A percentile compares a stretch with the other conserved stretches of the same genome.
phyloP scores from a whole-genome alignment of 30 jellyfish, hydroid and myxozoan genomes.

The Pseudorhiza aurosa region DNA sequence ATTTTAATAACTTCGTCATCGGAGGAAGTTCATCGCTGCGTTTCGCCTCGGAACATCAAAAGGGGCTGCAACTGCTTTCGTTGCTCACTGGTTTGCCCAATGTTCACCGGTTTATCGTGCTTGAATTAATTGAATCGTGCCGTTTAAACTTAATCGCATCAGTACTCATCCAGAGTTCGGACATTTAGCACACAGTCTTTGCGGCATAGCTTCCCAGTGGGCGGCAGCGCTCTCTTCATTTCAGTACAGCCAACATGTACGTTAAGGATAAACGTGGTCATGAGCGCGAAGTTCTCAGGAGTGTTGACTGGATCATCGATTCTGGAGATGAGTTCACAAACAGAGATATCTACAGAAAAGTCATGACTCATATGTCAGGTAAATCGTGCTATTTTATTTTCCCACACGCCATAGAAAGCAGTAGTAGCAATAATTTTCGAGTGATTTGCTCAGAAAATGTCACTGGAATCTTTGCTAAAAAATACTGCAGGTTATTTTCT shows the following conservation, averaged over 20 bases:
- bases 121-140: neutral
- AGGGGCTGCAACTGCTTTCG: too few species aligned
- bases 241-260: neutral
- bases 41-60: too few species aligned
- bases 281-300: conserved; percentile 40
- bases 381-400: neutral
- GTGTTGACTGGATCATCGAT: conserved; percentile 64
- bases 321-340: conserved; percentile 59
- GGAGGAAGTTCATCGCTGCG: too few species aligned
- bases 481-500: too few species aligned
- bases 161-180: neutral
- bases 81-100: too few species aligned
- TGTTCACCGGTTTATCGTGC: neutral
- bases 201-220: too few species aligned
- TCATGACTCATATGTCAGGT: conserved; percentile 71
- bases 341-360: conserved; percentile 55
- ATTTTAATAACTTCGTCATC: too few species aligned
- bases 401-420: too few species aligned
- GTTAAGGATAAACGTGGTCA: neutral
- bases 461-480: too few species aligned
- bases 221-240: neutral
- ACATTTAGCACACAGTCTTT: too few species aligned
- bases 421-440: too few species aligned
- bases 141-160: neutral
- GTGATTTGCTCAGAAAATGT: too few species aligned